phyloP scores from a whole-genome alignment of 2,797 vertebrate genomes.

The Coendou prehensilis region DNA sequence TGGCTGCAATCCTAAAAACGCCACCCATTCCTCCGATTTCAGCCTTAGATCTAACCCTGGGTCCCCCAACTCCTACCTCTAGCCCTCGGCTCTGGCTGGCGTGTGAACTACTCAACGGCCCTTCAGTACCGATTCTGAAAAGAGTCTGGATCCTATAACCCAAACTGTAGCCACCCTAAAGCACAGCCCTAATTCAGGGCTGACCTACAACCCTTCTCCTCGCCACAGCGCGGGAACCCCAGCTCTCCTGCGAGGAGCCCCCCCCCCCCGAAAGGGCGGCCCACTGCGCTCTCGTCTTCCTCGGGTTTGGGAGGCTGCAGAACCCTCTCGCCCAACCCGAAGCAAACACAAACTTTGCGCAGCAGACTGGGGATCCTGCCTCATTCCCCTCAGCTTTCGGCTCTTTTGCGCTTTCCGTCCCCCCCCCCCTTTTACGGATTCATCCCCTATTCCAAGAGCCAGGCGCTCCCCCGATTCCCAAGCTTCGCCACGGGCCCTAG shows the following conservation, averaged over 20 bases:
- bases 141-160: not conserved
- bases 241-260: not conserved
- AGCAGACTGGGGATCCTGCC: conserved; percentile 33
- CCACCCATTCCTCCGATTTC: not conserved
- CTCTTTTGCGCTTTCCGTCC: not conserved
- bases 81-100: not conserved
- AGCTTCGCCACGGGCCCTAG: not conserved
- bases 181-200: conserved; percentile 9
- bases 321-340: not conserved
- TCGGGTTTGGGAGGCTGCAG: not conserved
- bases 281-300: not conserved
- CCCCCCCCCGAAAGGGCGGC: not conserved
- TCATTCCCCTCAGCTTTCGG: conserved; percentile 32
- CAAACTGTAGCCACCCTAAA: conserved; percentile 57
- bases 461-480: not conserved
- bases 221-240: conserved; percentile 37
- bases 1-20: not conserved
- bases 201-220: conserved; percentile 17
- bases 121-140: conserved; percentile 35
- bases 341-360: conserved; percentile 80
- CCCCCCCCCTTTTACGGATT: conserved; percentile 43
- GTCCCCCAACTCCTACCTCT: conserved; percentile 7
- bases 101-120: conserved; percentile 5
- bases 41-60: not conserved
- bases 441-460: not conserved